A percentile compares a stretch with the other conserved stretches of the same genome.
phyloP scores from a whole-genome alignment of 2,888 invertebrate genomes.

The Tiliacea aurago region DNA sequence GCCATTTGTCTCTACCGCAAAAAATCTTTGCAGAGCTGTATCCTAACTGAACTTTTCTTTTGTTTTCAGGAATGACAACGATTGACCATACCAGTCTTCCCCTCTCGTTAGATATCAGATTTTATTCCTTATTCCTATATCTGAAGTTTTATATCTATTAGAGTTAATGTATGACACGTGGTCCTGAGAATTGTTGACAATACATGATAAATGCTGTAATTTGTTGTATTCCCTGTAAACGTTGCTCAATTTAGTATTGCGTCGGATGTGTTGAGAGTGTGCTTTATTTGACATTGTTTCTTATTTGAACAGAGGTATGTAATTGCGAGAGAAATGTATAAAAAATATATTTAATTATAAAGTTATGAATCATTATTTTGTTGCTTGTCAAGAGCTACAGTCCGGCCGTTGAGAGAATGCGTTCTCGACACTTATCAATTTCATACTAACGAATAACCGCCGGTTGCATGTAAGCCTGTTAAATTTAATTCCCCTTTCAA shows the following conservation, averaged over 20 bases:
- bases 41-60: slow-evolving; percentile 47
- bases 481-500: no score
- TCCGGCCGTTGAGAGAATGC: no score
- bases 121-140: slow-evolving; percentile 88
- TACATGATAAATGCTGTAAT: slow-evolving; percentile 83
- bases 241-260: slow-evolving; percentile 87
- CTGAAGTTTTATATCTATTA: slow-evolving; percentile 88
- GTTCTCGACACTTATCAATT: no score
- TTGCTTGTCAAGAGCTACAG: slow-evolving; percentile 57
- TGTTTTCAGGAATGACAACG: slow-evolving; percentile 84
- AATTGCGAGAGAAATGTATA: slow-evolving; percentile 61
- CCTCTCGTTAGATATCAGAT: slow-evolving; percentile 87
- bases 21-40: background rate
- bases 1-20: background rate
- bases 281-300: slow-evolving; percentile 65
- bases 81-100: slow-evolving; percentile 90
- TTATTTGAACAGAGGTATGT: slow-evolving; percentile 63
- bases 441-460: no score
- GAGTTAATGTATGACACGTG: slow-evolving; percentile 80
- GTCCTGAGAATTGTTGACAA: slow-evolving; percentile 89
- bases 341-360: slow-evolving; percentile 49
- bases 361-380: slow-evolving; percentile 56
- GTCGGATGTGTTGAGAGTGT: slow-evolving; percentile 67
- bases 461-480: no score
- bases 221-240: slow-evolving; percentile 84